Evolutionary conservation across 2,113 vertebrate species (phyloP).

Genomic region (Caretta caretta): DNA sequence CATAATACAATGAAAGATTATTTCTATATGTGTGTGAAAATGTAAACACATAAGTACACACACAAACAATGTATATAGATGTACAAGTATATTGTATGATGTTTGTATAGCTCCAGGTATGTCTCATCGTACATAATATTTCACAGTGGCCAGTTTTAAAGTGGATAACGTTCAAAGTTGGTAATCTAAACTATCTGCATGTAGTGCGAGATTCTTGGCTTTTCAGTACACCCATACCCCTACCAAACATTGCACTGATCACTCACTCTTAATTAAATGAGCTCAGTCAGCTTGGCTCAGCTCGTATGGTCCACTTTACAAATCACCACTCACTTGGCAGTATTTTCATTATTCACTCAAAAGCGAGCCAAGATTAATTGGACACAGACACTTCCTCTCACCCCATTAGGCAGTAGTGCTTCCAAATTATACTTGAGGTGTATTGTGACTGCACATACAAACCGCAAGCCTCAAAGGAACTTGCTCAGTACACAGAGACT

Average conservation of each 20-base stretch:
- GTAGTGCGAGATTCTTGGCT: not conserved
- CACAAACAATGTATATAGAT: not conserved
- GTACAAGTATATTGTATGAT: not conserved
- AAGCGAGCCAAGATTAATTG: constrained; percentile 56
- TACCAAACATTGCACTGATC: not conserved
- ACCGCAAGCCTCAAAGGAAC: constrained; percentile 41
- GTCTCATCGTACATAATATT: rapidly evolving
- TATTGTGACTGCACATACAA: constrained; percentile 20
- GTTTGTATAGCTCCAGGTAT: not conserved
- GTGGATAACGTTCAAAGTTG: constrained; percentile 9
- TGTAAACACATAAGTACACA: not conserved
- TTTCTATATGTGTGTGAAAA: not conserved
- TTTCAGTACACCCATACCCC: not conserved
- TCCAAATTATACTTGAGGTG: constrained; percentile 40
- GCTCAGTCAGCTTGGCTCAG: constrained; percentile 6
- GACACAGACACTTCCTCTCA: constrained; percentile 41
- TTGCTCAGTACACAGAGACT: not conserved
- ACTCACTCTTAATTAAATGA: constrained; percentile 17
- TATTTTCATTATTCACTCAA: constrained; percentile 45
- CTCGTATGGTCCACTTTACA: constrained; percentile 42
- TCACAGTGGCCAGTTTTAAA: constrained; percentile 29
- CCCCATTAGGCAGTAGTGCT: constrained; percentile 50
- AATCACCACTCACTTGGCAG: constrained; percentile 38
- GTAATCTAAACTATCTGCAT: constrained; percentile 12
- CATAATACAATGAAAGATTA: not conserved